Conservation (phyloP, 2,113 vertebrate species). For the Mastomys coucha region DNA sequence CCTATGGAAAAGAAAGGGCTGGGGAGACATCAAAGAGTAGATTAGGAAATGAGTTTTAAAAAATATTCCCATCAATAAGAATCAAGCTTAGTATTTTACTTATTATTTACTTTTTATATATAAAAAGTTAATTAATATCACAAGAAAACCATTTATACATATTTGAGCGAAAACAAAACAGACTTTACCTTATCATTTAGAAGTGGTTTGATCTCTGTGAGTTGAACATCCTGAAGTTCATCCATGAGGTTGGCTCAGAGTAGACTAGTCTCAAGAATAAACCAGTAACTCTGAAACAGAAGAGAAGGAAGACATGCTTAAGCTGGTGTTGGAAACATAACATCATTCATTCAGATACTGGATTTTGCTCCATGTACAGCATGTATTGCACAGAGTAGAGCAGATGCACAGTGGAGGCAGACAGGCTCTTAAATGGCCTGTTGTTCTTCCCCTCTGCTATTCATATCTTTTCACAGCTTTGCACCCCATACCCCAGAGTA, state of each 20-base stretch:
- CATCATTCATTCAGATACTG: not conserved
- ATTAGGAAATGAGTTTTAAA: constrained; percentile 23
- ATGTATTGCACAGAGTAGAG: not conserved
- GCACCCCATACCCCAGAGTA: accelerated
- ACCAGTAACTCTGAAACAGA: constrained; percentile 81
- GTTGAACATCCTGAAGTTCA: constrained; percentile 96
- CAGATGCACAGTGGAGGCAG: not conserved
- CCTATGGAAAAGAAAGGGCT: constrained; percentile 6
- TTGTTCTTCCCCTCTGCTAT: not conserved
- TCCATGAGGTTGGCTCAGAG: constrained; percentile 89
- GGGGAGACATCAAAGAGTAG: constrained; percentile 37
- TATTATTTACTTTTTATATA: constrained; percentile 56
- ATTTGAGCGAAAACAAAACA: constrained; percentile 42
- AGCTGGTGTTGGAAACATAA: not conserved
- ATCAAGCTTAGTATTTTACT: constrained; percentile 54
- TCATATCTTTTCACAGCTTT: not conserved
- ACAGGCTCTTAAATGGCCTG: not conserved
- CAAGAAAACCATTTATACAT: not conserved
- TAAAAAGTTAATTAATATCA: not conserved
- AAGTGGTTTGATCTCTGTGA: constrained; percentile 97
- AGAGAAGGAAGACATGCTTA: constrained; percentile 24
- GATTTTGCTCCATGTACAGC: not conserved
- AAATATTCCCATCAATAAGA: constrained; percentile 35
- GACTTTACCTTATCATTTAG: constrained; percentile 94
- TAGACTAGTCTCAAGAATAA: constrained; percentile 69